Evolutionary conservation across 1,140 invertebrate genomes (phyloP).

Genomic region (Plodia interpunctella): DNA sequence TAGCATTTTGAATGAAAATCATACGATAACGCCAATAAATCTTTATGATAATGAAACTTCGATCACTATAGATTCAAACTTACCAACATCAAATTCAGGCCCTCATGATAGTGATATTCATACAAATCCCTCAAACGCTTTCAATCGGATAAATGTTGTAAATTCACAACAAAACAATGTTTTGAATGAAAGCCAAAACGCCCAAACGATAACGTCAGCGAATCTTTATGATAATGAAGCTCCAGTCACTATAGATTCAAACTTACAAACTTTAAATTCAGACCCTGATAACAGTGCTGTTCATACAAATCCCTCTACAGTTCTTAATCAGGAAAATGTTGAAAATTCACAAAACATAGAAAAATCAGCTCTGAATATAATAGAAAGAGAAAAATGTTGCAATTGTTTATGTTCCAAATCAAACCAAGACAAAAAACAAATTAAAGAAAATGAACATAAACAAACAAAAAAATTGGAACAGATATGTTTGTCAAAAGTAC

Average conservation of each 20-base stretch:
- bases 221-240: not conserved
- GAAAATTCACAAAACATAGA: not conserved
- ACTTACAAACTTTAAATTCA: too few species aligned
- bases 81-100: too few species aligned
- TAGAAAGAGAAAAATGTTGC: not conserved
- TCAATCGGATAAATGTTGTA: not conserved
- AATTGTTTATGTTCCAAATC: not conserved
- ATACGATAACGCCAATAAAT: not conserved
- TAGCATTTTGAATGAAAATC: not conserved
- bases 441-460: not conserved
- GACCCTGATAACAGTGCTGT: too few species aligned
- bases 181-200: too few species aligned
- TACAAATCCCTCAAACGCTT: not conserved
- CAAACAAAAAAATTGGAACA: not conserved
- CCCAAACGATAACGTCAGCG: too few species aligned
- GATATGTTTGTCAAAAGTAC: not conserved
- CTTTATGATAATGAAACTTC: not conserved
- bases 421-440: not conserved
- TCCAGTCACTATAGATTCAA: not conserved
- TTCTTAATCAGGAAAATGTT: not conserved
- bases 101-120: too few species aligned
- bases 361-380: not conserved
- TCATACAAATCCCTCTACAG: not conserved
- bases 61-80: not conserved
- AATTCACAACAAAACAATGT: too few species aligned